Evolutionary conservation across 2,888 invertebrate species (phyloP), one percentile per base, ranked within the genome.

Genomic region (Salticus scenicus): DNA sequence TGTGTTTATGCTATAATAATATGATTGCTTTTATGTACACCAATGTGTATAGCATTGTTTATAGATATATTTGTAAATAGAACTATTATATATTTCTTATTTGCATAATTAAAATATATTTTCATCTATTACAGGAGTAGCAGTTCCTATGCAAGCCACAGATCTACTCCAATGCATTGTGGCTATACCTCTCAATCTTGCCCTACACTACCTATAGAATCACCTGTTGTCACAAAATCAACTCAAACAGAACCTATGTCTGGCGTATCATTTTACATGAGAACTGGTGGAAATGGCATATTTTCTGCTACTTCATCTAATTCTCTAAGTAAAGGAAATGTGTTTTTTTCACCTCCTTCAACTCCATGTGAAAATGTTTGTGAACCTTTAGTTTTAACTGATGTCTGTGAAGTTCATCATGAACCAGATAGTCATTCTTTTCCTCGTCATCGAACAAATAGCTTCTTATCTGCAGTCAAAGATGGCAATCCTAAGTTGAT

Each of bases 151-250:
- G 67, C 87, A 37, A 88, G 87, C 69, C 86, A 86, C 41, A 83
- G 69, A 24, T 88, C 88, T 30, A 88, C 83, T 14, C 88, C 83
- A 30, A 51, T 83, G 37, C 87, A 88, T 77, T 74, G 79, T 70
- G 70, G 72, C 30, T 79, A 80, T 70, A 64, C 80, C 17, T 67
- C 88, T 27, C 33, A 77, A 20, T 88, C 88, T 20, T 88, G 88
- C 30, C 88, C 88, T n/a, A 83, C 83, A 27, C 75, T 88, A 17
- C 88, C 88, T 17, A 87, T 87, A 72, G 77, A 88, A 72, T 86
- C 77, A 47, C 78, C 88, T 17, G 74, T 83, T 14, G 80, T 87
- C 31, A 86, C 87, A 63, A 87, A 77, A 72, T 75, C 83, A 27
- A 88, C 88, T 20, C 88, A 88, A 71, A 88, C 88, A 20, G 88